These are phyloP conservation scores for Brachyrhaphis roseni DNA, from an alignment of 2,797 vertebrate species.

Conservation along the genomic window DNA sequence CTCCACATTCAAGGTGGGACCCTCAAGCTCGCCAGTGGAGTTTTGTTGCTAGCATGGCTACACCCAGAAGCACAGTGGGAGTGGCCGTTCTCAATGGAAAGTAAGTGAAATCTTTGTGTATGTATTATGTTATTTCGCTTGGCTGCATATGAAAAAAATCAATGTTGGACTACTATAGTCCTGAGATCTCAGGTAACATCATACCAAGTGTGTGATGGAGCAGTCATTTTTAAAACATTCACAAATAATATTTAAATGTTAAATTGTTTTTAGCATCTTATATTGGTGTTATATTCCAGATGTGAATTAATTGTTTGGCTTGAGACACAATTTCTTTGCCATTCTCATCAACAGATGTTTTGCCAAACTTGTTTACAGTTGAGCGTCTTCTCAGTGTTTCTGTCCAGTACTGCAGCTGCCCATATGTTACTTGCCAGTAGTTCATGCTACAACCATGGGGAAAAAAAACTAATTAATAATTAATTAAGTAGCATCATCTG, in stretches of 20 bases:
- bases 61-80: slow-evolving; percentile 95
- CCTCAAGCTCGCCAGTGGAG: slow-evolving; percentile 98
- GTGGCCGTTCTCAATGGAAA: slow-evolving; percentile 94
- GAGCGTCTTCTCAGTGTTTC: neutral
- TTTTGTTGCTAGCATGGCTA: slow-evolving; percentile 98
- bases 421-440: neutral
- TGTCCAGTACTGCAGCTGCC: neutral
- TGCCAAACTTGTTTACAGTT: neutral
- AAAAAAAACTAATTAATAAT: neutral
- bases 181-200: neutral
- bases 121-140: neutral
- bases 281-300: neutral
- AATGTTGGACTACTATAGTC: neutral
- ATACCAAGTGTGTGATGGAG: neutral
- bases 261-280: neutral
- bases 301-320: neutral
- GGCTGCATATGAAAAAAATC: neutral
- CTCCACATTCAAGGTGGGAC: slow-evolving; percentile 79
- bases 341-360: neutral
- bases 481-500: neutral
- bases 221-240: neutral
- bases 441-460: too few relatives aligned
- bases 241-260: neutral
- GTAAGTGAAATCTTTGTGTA: slow-evolving; percentile 78
- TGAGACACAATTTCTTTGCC: neutral